Percentiles rank a stretch among this genome's conserved stretches.
phyloP scores from a whole-genome alignment of 2,113 vertebrate species.

The Nothobranchius furzeri region DNA sequence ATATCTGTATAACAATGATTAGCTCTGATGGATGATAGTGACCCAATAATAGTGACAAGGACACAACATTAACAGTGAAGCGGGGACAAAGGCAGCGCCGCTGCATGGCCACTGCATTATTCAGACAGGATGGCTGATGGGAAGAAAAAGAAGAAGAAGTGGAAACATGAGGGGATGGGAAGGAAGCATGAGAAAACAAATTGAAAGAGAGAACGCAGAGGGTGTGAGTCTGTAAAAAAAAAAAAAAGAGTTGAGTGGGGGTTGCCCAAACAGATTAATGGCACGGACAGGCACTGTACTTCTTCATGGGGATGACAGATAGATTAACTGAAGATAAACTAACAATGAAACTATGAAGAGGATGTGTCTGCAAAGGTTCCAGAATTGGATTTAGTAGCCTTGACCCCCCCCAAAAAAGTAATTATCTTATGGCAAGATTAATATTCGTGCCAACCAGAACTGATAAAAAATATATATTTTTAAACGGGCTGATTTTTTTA shows the following conservation, averaged over 20 bases:
- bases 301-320: constrained; percentile 9
- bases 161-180: constrained; percentile 40
- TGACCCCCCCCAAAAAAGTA: background rate
- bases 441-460: background rate
- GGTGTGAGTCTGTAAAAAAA: constrained; percentile 17
- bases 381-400: background rate
- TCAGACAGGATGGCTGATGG: constrained; percentile 60
- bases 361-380: background rate
- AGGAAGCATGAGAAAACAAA: constrained; percentile 42
- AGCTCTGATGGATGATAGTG: constrained; percentile 69
- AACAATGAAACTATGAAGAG: constrained; percentile 6
- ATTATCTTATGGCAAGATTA: background rate
- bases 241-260: constrained; percentile 11
- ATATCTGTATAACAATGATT: constrained; percentile 68
- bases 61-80: constrained; percentile 70
- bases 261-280: constrained; percentile 14
- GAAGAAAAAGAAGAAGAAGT: constrained; percentile 16
- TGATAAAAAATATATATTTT: too few relatives aligned
- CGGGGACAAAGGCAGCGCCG: constrained; percentile 61
- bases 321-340: background rate
- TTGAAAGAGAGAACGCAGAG: constrained; percentile 10
- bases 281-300: constrained; percentile 3
- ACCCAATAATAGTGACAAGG: constrained; percentile 71
- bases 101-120: constrained; percentile 61
- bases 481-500: too few relatives aligned